These are phyloP conservation scores for Sisyra nigra DNA, from an alignment of 2,888 invertebrate genomes.

Conservation along the genomic window DNA sequence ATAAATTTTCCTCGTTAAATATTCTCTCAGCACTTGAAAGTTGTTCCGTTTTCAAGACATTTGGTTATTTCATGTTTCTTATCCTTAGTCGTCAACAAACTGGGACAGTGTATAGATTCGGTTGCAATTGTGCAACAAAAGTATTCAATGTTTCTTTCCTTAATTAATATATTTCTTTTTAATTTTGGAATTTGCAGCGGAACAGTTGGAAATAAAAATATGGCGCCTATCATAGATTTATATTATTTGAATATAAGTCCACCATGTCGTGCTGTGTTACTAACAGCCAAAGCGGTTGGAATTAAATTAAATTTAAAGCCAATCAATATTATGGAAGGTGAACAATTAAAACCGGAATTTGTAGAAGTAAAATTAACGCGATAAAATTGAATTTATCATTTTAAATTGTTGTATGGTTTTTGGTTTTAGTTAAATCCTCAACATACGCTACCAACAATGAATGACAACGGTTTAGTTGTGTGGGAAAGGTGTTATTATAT, in stretches of 20 bases:
- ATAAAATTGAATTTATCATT: too few species aligned
- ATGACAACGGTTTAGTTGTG: slow-evolving; percentile 51
- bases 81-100: too few species aligned
- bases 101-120: too few species aligned
- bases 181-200: neutral
- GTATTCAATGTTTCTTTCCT: too few species aligned
- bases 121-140: too few species aligned
- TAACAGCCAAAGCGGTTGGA: slow-evolving; percentile 46
- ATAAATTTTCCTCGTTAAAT: too few species aligned
- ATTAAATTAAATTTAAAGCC: slow-evolving; percentile 47
- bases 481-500: slow-evolving; percentile 42
- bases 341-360: slow-evolving; percentile 48
- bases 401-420: neutral
- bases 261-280: slow-evolving; percentile 44
- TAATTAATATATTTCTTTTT: too few species aligned
- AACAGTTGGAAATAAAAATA: slow-evolving; percentile 5
- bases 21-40: too few species aligned
- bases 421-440: slow-evolving; percentile 47
- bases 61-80: too few species aligned
- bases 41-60: too few species aligned
- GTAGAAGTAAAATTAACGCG: slow-evolving; percentile 36
- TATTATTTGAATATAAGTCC: slow-evolving; percentile 49
- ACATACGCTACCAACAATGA: slow-evolving; percentile 54
- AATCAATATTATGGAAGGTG: slow-evolving; percentile 40
- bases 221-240: slow-evolving; percentile 31